Base-by-base conservation (phyloP, 2,797 vertebrate species). In the Holocentrus rufus region DNA sequence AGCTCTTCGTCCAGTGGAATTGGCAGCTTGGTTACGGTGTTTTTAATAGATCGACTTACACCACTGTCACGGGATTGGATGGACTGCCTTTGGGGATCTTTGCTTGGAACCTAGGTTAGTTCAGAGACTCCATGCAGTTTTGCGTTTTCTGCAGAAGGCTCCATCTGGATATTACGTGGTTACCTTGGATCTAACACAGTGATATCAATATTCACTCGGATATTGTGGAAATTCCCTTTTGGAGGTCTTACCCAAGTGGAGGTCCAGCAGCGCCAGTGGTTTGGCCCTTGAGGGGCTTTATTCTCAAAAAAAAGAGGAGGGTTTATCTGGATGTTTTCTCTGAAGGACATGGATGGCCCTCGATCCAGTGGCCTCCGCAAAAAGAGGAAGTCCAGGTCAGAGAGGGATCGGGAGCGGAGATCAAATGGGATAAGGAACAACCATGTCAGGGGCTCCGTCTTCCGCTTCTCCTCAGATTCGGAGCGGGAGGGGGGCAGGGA, bases 361-460 rank as follows among this genome's bases (percentile, higher is more conserved):
- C 95, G 95, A 91, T 93, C 95, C 84, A 93, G 93, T 84, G 95
- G 92, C 90, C 94, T 95, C 80, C 96, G 94, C 89, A 96, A 96
- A 89, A 98, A 97, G 92, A 93, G 96, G 91, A 95, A 96, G 93
- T 96, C 97, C 27, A 94, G 96, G 87, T 96, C 97, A 4, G 95
- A 94, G 88, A 94, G 97, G 84, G 91, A 97, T 89, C 94, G 95
- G 71, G 93, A 92, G 79, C 92, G 94, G 81, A 92, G 94, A 91
- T 92, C 95, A 77, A 93, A 95, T 55, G 92, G 93, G 88, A 88
- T 92, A 76, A 90, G 80, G 68, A 89, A 76, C 87, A 89, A 90
- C 82, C 92, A 89, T n/a, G 89, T 91, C 14, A 92, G 93, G 81
- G 91, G 85, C 57, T 60, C 91, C 0, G 81, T 90, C 78, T 91